Evolutionary conservation across 2,113 vertebrate genomes (phyloP), one percentile per base, ranked within the genome.

Genomic region (Ceratotherium simum): DNA sequence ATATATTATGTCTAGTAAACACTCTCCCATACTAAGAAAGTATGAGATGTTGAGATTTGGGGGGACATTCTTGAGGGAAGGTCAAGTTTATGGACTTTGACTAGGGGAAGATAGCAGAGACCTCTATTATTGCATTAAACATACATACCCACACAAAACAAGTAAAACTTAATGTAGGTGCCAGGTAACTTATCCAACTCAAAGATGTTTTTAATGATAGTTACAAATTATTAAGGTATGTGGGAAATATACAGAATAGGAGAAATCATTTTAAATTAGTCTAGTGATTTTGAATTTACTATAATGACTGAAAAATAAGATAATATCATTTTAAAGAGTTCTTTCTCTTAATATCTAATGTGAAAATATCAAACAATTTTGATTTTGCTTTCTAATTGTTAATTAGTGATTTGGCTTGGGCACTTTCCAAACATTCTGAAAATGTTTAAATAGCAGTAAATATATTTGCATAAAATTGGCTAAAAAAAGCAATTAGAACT

Each of bases 401-500:
- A 89, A 64, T 4, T 97, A 96, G 97, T 98, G 94, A 98, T 98
- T 88, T 64, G 58, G 64, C 96, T 98, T 98, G 95, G 81, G 88
- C 64, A 98, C 97, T 98, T 98, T 97, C 97, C 56, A 96, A 98
- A 90, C 95, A 92, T 98, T 98, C 96, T 98, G 97, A 98, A 98
- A 97, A 98, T 97, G 80, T 98, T 98, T 98, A 98, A 99, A 98
- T 96, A 98, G 92, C 88, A 98, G 96, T 98, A 98, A 98, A 98
- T 98, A 98, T 98, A 98, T 99, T 98, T 99, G 97, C 99, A 98
- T 98, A 98, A 98, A 98, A 98, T 98, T 98, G 97, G 98, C 97
- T 98, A 97, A 97, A 98, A 99, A 99, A 98, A 98, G 98, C 98
- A 99, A 98, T 98, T 99, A 98, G 98, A 98, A 98, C 97, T 98